Percentiles rank a stretch among this genome's conserved stretches.
These are phyloP conservation scores for Linyphia triangularis DNA, from an alignment of 2,888 invertebrate species.

Conservation along the genomic window DNA sequence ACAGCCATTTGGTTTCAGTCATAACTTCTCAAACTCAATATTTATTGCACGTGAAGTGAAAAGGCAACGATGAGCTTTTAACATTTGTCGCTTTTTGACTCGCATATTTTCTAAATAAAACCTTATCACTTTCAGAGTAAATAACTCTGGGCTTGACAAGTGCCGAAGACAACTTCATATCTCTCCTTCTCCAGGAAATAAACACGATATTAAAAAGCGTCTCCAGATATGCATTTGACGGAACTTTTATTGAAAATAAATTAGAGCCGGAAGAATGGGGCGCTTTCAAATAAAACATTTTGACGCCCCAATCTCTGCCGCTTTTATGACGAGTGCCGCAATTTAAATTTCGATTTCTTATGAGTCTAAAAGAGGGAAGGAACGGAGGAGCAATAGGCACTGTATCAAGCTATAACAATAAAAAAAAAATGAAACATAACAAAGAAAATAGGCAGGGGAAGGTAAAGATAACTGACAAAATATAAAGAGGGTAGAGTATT, in stretches of 20 bases:
- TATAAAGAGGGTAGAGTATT: neutral
- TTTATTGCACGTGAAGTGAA: conserved; percentile 13
- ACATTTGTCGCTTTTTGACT: conserved; percentile 68
- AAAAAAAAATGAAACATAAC: neutral
- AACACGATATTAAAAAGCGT: conserved; percentile 73
- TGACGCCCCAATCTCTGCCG: conserved; percentile 63
- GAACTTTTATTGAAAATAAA: conserved; percentile 73
- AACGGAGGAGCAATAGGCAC: neutral
- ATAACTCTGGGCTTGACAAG: conserved; percentile 65
- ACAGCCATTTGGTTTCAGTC: neutral
- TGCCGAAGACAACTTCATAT: conserved; percentile 54
- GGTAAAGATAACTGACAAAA: neutral
- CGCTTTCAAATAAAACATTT: conserved; percentile 65
- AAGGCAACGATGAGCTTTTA: conserved; percentile 24
- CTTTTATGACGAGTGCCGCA: conserved; percentile 71
- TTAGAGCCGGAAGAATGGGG: conserved; percentile 29
- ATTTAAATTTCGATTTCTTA: conserved; percentile 73
- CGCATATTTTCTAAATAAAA: conserved; percentile 67
- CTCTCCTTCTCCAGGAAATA: conserved; percentile 49
- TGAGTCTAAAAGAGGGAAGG: conserved; percentile 45
- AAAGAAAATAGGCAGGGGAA: conserved; percentile 29
- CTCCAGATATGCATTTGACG: conserved; percentile 56
- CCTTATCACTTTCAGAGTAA: conserved; percentile 60
- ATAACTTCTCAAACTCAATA: neutral
- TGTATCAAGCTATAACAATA: neutral